Evolutionary conservation across 2,113 vertebrate genomes (phyloP).

Genomic region (Labrus mixtus): DNA sequence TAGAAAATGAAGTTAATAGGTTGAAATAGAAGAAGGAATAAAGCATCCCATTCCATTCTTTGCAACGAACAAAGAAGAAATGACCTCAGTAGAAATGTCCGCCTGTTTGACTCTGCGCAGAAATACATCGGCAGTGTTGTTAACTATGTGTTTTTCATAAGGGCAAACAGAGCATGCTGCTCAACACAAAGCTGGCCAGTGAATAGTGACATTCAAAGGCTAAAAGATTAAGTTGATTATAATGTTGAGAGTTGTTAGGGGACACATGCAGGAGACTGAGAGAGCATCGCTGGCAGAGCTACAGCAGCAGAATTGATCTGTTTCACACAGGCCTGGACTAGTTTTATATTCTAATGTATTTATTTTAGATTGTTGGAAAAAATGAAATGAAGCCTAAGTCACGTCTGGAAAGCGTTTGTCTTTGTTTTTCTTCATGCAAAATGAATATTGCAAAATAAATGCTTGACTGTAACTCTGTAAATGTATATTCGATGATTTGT

Average conservation of each 20-base stretch:
- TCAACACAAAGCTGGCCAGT: constrained; percentile 50
- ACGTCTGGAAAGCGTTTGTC: too few relatives aligned
- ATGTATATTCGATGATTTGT: too few relatives aligned
- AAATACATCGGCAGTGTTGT: constrained; percentile 28
- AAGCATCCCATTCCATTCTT: too few relatives aligned
- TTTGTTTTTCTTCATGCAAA: too few relatives aligned
- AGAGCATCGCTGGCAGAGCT: neutral
- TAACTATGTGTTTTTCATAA: constrained; percentile 61
- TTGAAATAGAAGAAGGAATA: too few relatives aligned
- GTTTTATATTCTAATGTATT: too few relatives aligned
- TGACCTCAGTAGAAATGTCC: neutral
- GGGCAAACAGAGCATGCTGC: constrained; percentile 47
- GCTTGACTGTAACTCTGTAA: too few relatives aligned
- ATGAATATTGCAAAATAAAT: too few relatives aligned
- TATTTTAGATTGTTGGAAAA: too few relatives aligned
- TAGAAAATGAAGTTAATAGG: neutral
- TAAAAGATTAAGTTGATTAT: constrained; percentile 18
- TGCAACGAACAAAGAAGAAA: too few relatives aligned
- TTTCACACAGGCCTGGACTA: neutral
- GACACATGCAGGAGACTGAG: constrained; percentile 31
- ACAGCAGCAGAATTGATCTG: constrained; percentile 38
- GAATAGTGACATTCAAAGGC: constrained; percentile 35
- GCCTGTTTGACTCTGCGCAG: neutral
- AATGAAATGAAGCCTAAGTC: too few relatives aligned
- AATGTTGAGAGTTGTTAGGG: constrained; percentile 33